These are phyloP conservation scores for Glaucomys volans DNA, from an alignment of 2,113 vertebrate genomes.

Conservation along the genomic window DNA sequence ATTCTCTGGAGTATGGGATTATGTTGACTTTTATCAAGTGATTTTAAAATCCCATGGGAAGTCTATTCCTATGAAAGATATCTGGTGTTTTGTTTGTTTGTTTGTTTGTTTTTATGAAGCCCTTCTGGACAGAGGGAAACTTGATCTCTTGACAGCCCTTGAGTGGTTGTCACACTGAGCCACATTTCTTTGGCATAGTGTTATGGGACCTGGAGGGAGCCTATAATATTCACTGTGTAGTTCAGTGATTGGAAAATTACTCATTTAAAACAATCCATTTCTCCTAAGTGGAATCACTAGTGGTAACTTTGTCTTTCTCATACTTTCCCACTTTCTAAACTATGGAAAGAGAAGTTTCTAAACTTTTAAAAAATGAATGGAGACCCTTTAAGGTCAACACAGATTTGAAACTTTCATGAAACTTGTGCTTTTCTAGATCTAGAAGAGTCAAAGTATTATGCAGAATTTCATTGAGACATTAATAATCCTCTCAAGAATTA, in stretches of 20 bases:
- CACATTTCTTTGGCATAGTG: not conserved
- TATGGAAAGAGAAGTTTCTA: not conserved
- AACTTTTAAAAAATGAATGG: constrained; percentile 17
- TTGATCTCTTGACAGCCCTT: not conserved
- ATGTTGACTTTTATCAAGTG: constrained; percentile 13
- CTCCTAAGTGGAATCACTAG: constrained; percentile 29
- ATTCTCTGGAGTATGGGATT: constrained; percentile 49
- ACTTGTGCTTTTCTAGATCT: not conserved
- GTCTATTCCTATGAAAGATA: not conserved
- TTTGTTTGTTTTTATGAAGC: not conserved
- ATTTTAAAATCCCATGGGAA: constrained; percentile 18
- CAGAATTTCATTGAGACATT: constrained; percentile 38
- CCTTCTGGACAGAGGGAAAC: constrained; percentile 10
- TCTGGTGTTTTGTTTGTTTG: not conserved
- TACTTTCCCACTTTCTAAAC: not conserved
- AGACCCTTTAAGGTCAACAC: not conserved
- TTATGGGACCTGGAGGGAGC: not conserved
- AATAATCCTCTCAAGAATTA: not conserved
- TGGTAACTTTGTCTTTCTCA: not conserved
- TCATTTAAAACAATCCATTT: constrained; percentile 1
- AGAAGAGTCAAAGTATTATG: not conserved
- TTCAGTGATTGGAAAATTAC: not conserved
- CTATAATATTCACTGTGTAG: not conserved
- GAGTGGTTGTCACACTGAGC: not conserved
- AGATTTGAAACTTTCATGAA: not conserved